These are phyloP conservation scores for Pachypeltis micranthus DNA, from an alignment of 1,140 invertebrate species.

Conservation along the genomic window DNA sequence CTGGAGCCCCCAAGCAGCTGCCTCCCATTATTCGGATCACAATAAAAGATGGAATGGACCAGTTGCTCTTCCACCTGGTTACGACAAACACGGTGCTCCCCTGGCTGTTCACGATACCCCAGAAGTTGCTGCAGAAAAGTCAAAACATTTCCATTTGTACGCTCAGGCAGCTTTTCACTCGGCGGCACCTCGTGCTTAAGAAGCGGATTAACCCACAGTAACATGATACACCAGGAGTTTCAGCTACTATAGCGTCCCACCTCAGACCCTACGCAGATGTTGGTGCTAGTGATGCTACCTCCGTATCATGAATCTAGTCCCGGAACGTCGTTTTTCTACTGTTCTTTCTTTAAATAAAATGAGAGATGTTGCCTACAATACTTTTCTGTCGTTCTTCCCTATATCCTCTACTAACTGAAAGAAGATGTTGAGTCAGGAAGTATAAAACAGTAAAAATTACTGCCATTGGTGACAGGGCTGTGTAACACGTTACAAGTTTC, in stretches of 20 bases:
- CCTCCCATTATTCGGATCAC: constrained; percentile 19
- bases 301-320: constrained; percentile 3
- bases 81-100: constrained; percentile 32
- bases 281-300: no score
- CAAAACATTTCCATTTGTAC: constrained; percentile 21
- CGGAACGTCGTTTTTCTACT: neutral
- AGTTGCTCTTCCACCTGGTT: constrained; percentile 36
- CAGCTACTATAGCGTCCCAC: neutral
- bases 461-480: no score
- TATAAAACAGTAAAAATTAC: no score
- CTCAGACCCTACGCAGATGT: neutral
- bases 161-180: neutral
- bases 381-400: neutral
- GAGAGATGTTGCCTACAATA: neutral
- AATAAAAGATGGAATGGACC: constrained; percentile 38
- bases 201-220: neutral
- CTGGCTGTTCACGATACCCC: constrained; percentile 26
- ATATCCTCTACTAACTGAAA: no score
- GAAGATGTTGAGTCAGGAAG: no score
- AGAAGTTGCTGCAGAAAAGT: constrained; percentile 27
- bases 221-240: no score
- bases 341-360: neutral
- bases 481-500: no score
- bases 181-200: no score
- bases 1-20: constrained; percentile 22